phyloP scores from a whole-genome alignment of 2,113 vertebrate species.

The Tamias sibiricus region DNA sequence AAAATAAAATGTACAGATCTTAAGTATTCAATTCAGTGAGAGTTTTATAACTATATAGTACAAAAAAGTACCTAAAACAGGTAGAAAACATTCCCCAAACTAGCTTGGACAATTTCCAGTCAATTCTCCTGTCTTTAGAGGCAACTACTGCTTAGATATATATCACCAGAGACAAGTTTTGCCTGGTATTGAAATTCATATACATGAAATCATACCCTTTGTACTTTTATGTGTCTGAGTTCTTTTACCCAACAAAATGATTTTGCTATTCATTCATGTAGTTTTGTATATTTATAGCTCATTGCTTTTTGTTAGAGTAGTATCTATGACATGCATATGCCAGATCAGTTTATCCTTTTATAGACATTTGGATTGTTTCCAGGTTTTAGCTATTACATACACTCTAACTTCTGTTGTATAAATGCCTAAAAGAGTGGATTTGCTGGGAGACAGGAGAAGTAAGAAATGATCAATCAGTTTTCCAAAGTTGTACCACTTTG shows the following conservation, averaged over 20 bases:
- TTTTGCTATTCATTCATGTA: background rate
- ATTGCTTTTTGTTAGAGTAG: background rate
- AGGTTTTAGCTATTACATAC: too few relatives aligned
- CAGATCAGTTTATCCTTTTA: background rate
- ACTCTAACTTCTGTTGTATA: background rate
- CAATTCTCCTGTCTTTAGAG: background rate
- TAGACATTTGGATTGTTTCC: background rate
- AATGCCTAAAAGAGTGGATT: background rate
- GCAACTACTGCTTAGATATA: background rate
- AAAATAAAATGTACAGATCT: background rate
- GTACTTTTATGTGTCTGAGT: background rate
- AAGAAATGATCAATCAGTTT: background rate
- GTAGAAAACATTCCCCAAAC: background rate
- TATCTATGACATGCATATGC: background rate
- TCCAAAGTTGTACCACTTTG: background rate
- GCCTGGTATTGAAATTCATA: background rate
- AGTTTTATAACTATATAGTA: background rate
- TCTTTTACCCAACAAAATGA: background rate
- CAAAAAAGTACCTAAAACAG: background rate
- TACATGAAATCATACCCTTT: background rate
- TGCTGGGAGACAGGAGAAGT: background rate
- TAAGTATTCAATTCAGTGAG: background rate
- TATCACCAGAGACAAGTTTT: background rate
- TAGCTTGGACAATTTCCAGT: background rate
- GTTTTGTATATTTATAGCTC: background rate